Conservation (phyloP, 2,113 vertebrate species). For the Redunca redunca region DNA sequence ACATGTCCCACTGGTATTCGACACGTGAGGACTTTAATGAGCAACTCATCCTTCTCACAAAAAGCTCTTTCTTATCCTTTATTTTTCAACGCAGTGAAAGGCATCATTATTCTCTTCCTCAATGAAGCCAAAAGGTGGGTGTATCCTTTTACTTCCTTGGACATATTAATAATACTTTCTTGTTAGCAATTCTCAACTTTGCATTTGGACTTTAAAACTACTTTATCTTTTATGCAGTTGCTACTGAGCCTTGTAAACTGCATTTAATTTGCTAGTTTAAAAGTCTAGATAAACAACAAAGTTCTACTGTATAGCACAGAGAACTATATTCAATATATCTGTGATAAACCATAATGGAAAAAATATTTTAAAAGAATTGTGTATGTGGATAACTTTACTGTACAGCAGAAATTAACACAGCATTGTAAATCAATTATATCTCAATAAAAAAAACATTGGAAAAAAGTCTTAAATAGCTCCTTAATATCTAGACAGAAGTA, state of each 20-base stretch:
- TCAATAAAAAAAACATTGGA: neutral
- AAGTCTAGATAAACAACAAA: neutral
- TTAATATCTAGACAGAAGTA: neutral
- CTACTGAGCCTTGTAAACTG: neutral
- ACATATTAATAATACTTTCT: neutral
- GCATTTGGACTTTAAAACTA: neutral
- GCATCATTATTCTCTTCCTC: neutral
- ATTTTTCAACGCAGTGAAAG: neutral
- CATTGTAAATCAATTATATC: neutral
- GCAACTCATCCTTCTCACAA: neutral
- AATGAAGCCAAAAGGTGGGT: neutral
- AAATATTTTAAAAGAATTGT: neutral
- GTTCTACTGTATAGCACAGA: neutral
- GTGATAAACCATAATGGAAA: neutral
- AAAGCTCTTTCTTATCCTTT: neutral
- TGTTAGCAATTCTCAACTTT: neutral
- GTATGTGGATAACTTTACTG: neutral
- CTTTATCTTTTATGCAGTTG: neutral
- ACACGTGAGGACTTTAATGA: neutral
- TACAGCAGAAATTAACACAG: neutral
- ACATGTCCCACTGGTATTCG: neutral
- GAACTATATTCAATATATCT: neutral
- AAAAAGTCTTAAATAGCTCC: neutral
- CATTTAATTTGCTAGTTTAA: neutral
- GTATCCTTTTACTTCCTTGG: neutral